Evolutionary conservation across 1,140 invertebrate species (phyloP).

Genomic region (Propsilocerus akamusi): DNA sequence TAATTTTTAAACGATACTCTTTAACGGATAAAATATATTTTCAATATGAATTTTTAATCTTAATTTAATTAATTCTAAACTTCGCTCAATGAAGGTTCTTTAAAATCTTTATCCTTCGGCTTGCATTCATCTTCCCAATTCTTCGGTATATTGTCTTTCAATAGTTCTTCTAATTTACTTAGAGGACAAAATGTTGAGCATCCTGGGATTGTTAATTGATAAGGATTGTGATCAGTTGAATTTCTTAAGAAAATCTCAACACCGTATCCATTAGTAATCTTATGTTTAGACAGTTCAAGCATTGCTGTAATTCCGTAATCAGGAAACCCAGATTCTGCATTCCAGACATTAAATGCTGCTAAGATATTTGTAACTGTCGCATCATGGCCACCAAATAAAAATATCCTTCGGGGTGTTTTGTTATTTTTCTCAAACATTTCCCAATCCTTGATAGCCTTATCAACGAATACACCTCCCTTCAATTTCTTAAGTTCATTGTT

Average conservation of each 20-base stretch:
- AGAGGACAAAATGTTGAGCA: constrained; percentile 40
- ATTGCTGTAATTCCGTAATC: constrained; percentile 48
- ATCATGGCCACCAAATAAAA: constrained; percentile 54
- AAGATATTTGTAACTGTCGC: constrained; percentile 51
- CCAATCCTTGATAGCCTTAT: constrained; percentile 42
- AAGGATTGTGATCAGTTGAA: constrained; percentile 27
- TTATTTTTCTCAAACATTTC: constrained; percentile 27
- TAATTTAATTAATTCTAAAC: too few species aligned
- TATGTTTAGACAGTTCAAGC: constrained; percentile 49
- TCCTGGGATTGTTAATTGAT: constrained; percentile 35
- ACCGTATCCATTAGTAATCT: constrained; percentile 23
- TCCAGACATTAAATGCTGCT: constrained; percentile 47
- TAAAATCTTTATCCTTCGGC: constrained; percentile 30
- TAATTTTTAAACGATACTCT: too few species aligned
- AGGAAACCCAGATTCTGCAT: constrained; percentile 48
- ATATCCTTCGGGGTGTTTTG: constrained; percentile 35
- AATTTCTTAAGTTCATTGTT: constrained; percentile 37
- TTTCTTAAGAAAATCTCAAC: constrained; percentile 42
- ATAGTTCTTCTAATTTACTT: constrained; percentile 29
- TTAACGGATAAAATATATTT: too few species aligned
- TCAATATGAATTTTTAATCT: too few species aligned
- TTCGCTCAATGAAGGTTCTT: constrained; percentile 26
- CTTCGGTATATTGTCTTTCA: constrained; percentile 31
- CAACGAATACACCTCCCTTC: constrained; percentile 35
- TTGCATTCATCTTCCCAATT: constrained; percentile 34